Percentiles rank a stretch among this genome's conserved stretches.
Evolutionary conservation across 2,113 vertebrate genomes (phyloP).

Genomic region (Megaleporinus macrocephalus): DNA sequence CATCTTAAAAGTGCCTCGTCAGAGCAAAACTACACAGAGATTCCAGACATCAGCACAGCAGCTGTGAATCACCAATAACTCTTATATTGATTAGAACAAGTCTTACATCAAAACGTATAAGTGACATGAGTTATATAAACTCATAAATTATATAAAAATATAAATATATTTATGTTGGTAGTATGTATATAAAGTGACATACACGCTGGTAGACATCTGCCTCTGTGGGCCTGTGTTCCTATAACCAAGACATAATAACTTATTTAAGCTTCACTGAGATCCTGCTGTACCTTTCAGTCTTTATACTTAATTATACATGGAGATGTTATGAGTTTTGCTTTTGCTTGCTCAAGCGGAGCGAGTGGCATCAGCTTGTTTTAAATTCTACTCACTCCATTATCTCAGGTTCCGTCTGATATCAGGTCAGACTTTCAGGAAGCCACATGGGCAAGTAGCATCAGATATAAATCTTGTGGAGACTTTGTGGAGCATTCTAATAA

Average conservation of each 20-base stretch:
- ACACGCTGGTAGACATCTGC: conserved; percentile 5
- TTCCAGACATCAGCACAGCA: conserved; percentile 1
- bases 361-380: neutral
- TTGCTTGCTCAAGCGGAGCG: neutral
- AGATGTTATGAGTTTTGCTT: neutral
- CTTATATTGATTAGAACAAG: conserved; percentile 34
- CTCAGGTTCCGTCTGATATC: conserved; percentile 57
- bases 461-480: conserved; percentile 23
- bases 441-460: conserved; percentile 57
- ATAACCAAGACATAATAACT: neutral
- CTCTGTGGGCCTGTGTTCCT: neutral
- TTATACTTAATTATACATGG: neutral
- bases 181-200: conserved; percentile 24
- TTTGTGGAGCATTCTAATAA: conserved; percentile 13
- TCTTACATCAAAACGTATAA: too few species aligned
- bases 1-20: neutral
- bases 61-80: conserved; percentile 23
- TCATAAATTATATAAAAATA: too few species aligned
- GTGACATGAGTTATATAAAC: too few species aligned
- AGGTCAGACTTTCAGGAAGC: conserved; percentile 62
- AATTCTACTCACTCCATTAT: conserved; percentile 11
- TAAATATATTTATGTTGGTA: too few species aligned
- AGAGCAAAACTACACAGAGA: neutral
- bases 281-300: neutral
- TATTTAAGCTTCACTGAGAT: neutral